Base-by-base conservation (phyloP, 35 echinoderm and acorn worm genomes). In the Hemicentrotus pulcherrimus region DNA sequence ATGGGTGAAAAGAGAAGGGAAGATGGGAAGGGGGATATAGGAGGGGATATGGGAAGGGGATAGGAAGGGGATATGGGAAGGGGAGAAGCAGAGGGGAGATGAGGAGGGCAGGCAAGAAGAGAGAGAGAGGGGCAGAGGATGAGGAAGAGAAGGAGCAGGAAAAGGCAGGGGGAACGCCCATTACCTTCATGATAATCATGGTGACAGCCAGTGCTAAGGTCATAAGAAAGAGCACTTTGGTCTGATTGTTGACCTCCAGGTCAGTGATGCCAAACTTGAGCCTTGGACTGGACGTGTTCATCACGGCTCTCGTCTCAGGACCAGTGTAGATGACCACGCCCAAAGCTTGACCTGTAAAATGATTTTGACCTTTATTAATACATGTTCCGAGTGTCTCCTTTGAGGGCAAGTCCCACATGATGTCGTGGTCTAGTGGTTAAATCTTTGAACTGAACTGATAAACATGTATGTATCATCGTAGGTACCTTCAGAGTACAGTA, bases 281-380 rank as follows among this genome's bases (percentile, higher is more conserved):
- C 31, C 86, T 93, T 5, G 98, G 98, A 71, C 96, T 92, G 86
- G 98, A 97, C 47, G 98, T 99, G 94, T 99, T 99, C 98, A 99
- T 99, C 9, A 99, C 98, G 13, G 98, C 96, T 91, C 98, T 94
- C 32, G 97, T 97, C 96, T 99, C 98, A 16, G 97, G 94, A 22
- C 98, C 98, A 35, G 98, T 99, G 94, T 99, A 99, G 45, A 99
- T 94, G 31, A 99, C 98, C 55, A 99, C 95, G 18, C 98, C 98
- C 46, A 99, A 65, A 16, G 98, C 98, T 11, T 90, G 95, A 59
- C 98, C 98, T 99, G 59, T 28, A 91, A 87, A 59, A 46, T 33
- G 87, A 78, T 78, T 78, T 78, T 8, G 19, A 78, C 18, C 1
- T 78, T 15, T 78, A 18, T 55, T 55, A 11, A 15, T 15, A 55